Conservation (phyloP, 1,140 invertebrate species). For the Cheumatopsyche charites region DNA sequence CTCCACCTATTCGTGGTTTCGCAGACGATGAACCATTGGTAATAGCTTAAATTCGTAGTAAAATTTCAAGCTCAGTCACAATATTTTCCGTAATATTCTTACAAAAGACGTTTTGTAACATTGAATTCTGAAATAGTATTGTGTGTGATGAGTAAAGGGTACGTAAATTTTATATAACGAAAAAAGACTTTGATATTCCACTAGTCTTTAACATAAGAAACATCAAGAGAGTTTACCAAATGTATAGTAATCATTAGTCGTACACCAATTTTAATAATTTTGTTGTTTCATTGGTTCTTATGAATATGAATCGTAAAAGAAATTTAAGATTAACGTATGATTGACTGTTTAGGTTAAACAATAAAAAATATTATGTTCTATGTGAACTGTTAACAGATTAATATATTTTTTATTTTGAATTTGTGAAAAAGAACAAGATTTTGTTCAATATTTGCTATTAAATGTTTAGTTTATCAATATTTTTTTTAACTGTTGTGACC, state of each 20-base stretch:
- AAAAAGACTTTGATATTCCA: constrained; percentile 39
- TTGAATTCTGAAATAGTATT: too few species aligned
- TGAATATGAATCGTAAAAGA: background rate
- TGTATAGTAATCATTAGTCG: background rate
- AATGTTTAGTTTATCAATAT: constrained; percentile 7
- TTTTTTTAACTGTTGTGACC: background rate
- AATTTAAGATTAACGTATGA: background rate
- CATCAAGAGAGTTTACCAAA: background rate
- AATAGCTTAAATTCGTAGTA: constrained; percentile 68
- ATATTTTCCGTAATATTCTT: background rate
- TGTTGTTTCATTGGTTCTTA: background rate
- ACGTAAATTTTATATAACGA: background rate
- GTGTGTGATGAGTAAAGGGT: constrained; percentile 10
- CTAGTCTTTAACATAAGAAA: constrained; percentile 39
- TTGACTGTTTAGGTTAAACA: background rate
- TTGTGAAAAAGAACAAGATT: too few species aligned
- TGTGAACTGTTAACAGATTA: background rate
- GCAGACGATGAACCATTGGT: constrained; percentile 93
- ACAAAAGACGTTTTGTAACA: too few species aligned
- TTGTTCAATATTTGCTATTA: background rate
- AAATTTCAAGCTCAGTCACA: background rate
- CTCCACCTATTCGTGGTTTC: constrained; percentile 84
- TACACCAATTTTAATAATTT: background rate
- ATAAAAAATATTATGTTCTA: background rate
- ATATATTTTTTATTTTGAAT: too few species aligned